Evolutionary conservation across 2,113 vertebrate species (phyloP).

Genomic region (Lagenorhynchus albirostris): DNA sequence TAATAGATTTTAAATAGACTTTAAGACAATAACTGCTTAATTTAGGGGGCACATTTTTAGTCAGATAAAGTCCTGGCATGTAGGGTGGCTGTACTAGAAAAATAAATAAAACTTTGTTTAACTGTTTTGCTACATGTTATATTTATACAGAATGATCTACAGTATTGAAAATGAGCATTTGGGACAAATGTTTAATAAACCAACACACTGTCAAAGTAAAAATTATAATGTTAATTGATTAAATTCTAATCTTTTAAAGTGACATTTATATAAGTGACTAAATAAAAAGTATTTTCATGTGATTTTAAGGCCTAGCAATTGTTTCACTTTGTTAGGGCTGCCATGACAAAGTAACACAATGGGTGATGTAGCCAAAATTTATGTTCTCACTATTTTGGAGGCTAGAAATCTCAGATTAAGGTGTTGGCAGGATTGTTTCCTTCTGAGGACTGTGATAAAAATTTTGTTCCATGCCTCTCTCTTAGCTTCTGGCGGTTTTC

Average conservation of each 20-base stretch:
- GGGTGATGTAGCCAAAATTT: not conserved
- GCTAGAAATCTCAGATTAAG: not conserved
- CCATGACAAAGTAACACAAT: not conserved
- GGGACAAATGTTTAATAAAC: not conserved
- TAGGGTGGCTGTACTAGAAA: not conserved
- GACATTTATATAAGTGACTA: not conserved
- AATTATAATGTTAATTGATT: not conserved
- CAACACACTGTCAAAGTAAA: not conserved
- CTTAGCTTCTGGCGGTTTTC: not conserved
- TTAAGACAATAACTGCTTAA: not conserved
- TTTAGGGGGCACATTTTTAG: not conserved
- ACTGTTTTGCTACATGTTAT: not conserved
- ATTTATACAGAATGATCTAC: not conserved
- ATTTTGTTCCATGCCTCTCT: too few species aligned
- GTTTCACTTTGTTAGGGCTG: not conserved
- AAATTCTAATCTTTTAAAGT: not conserved
- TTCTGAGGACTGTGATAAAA: not conserved
- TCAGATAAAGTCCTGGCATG: not conserved
- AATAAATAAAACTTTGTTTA: not conserved
- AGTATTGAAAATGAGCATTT: not conserved
- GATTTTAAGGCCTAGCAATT: not conserved
- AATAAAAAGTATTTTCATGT: not conserved
- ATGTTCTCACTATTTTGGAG: not conserved
- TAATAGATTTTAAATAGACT: not conserved
- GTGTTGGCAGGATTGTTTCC: not conserved